Evolutionary conservation across 2,113 vertebrate species (phyloP), one percentile per base, ranked within the genome.

Genomic region (Neofelis nebulosa): DNA sequence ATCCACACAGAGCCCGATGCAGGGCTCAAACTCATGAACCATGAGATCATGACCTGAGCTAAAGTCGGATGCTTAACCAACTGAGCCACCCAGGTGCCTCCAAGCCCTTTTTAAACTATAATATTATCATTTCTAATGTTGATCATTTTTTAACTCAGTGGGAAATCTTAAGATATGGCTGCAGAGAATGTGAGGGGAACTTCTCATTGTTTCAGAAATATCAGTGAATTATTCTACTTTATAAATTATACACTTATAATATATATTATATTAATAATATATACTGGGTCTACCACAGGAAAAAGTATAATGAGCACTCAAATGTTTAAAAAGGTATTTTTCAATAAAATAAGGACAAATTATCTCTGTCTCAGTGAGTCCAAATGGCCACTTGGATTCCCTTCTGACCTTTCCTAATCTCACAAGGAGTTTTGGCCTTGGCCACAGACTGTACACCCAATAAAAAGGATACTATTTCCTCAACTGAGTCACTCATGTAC

Each of bases 281-380:
- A 45, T 76, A 85, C 76, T 27, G 10, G 33, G 7, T n/a, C 79
- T 92, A 25, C 52, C 50, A 76, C 11, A 71, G 66, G 55, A 85
- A 94, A 91, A 88, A 78, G 36, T 79, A 50, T 27, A 76, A 78
- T 63, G 80, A 93, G 29, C 7, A 25, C 6, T 23, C 15, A 87
- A 79, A 45, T 89, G 29, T 92, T 89, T 90, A 74, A 45, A 82
- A 74, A 91, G 78, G 1, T 88, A 50, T 63, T 96, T 93, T 96
- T 69, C 36, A 86, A 57, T 83, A 84, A 74, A 80, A 80, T 80
- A 27, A 94, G 66, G 31, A 61, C 41, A 76, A 29, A 31, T 81
- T 38, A 65, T 74, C 41, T 38, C 19, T 94, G 7, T 48, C 68
- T 90, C 69, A 76, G 3, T 65, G 73, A 83, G 85, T 23, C 45